Base-by-base conservation (phyloP, 1,140 invertebrate genomes). In the Pseudomyrmex pallidus region DNA sequence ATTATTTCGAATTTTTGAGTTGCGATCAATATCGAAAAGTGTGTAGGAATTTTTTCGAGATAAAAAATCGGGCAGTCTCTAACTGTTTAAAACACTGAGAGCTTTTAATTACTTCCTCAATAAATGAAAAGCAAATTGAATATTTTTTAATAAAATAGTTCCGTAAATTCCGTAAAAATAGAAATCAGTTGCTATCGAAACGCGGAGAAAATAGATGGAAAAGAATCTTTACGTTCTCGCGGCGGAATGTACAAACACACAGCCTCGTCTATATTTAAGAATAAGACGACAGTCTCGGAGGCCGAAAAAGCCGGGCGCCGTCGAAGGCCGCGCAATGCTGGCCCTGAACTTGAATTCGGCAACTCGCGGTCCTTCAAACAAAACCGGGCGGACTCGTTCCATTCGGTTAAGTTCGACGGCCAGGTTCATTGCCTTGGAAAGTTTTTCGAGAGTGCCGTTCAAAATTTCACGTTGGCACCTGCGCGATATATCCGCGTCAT, bases 401-500 rank as follows among this genome's bases (percentile, higher is more conserved):
- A 59, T 87, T 89, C 78, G 72, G 59, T 44, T 59, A n/a, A 63
- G 56, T 66, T 68, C 70, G 80, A 52, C 48, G 15, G 68, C 72
- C 35, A 72, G 84, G 91, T 90, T 91, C 91, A 92, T 91, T 78
- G 91, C 73, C 91, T 92, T 92, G 70, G 91, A 92, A 92, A 92
- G 91, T 92, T 92, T 86, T 84, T 86, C 74, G 77, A 86, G 82
- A 77, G 83, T 66, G 80, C 35, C 56, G n/a, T n/a, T 89, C 90
- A 83, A 91, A 91, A 90, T 91, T 83, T 67, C n/a, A 25, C 78
- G 5, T 48, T 56, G 54, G 59, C 67, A 72, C 66, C 64, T 66
- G 54, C 57, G 25, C 3, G 35, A 35, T 48, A 20, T 61, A 83
- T 82, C 66, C 73, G 35, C 35, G 68, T 85, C 78, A 87, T 61